phyloP scores from a whole-genome alignment of 2,113 vertebrate genomes.

The Sylvietta virens region DNA sequence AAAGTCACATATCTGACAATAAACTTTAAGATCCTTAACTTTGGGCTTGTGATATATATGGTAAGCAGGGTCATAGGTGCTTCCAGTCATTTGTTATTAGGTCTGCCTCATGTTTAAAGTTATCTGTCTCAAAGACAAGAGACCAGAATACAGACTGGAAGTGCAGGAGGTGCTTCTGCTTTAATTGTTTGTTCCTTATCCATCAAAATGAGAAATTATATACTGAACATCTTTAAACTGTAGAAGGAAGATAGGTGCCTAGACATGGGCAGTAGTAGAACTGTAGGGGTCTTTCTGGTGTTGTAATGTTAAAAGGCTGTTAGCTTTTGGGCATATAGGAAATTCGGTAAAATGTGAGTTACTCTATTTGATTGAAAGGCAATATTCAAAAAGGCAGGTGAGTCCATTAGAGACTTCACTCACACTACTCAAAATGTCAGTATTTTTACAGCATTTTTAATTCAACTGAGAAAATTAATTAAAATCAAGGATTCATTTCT shows the following conservation, averaged over 20 bases:
- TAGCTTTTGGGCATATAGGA: background rate
- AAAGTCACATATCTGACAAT: background rate
- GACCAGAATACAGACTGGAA: background rate
- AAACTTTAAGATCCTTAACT: background rate
- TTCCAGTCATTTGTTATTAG: background rate
- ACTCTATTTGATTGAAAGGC: background rate
- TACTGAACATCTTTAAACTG: background rate
- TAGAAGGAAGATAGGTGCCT: background rate
- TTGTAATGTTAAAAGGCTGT: background rate
- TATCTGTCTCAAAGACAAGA: background rate
- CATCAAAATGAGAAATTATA: background rate
- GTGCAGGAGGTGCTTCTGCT: background rate
- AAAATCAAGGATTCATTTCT: background rate
- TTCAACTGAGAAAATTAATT: background rate
- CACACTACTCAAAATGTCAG: background rate
- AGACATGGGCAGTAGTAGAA: background rate
- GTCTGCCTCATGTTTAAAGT: background rate
- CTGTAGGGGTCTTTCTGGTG: background rate
- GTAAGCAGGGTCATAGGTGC: background rate
- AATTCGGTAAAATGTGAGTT: background rate
- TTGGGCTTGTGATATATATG: background rate
- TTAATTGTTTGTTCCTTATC: background rate
- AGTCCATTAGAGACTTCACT: background rate
- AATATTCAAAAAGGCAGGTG: background rate
- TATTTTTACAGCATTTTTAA: background rate